These are phyloP conservation scores for Drosophila prosaltans DNA, from an alignment of 1,140 invertebrate species.

Conservation along the genomic window DNA sequence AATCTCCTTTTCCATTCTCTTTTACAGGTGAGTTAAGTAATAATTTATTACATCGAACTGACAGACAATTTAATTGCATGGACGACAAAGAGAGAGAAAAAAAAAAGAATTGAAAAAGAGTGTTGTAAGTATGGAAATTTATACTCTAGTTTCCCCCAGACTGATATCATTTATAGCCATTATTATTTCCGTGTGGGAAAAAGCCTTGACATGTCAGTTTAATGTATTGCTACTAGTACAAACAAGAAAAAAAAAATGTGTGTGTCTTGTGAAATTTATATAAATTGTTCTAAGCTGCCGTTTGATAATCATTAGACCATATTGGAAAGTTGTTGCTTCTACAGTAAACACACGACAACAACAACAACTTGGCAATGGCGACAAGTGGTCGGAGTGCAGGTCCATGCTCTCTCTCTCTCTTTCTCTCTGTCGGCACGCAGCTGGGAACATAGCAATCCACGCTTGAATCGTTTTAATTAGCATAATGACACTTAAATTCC, in stretches of 20 bases:
- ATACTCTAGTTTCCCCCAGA: conserved; percentile 17
- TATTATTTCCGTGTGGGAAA: conserved; percentile 69
- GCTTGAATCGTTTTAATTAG: conserved; percentile 58
- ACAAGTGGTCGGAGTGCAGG: neutral
- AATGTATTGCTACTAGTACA: neutral
- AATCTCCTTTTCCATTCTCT: conserved; percentile 24
- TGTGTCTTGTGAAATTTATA: conserved; percentile 8
- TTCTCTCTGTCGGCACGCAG: neutral
- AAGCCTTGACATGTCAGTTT: conserved; percentile 56
- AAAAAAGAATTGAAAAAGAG: neutral
- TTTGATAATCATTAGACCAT: conserved; percentile 18
- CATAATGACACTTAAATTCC: conserved; percentile 64
- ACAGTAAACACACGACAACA: neutral
- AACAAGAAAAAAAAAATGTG: neutral
- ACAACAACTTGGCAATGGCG: conserved; percentile 1
- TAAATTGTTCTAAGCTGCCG: conserved; percentile 6
- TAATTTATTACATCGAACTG: conserved; percentile 46
- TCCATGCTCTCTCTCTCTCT: conserved; percentile 17
- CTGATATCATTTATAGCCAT: conserved; percentile 22
- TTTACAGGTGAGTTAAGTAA: conserved; percentile 64
- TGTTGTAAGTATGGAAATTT: conserved; percentile 15
- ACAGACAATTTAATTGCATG: conserved; percentile 58
- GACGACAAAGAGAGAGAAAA: conserved; percentile 15
- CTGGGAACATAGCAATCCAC: conserved; percentile 7
- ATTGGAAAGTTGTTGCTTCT: conserved; percentile 43